phyloP scores from a whole-genome alignment of 2,113 vertebrate genomes.

The Geococcyx californianus region DNA sequence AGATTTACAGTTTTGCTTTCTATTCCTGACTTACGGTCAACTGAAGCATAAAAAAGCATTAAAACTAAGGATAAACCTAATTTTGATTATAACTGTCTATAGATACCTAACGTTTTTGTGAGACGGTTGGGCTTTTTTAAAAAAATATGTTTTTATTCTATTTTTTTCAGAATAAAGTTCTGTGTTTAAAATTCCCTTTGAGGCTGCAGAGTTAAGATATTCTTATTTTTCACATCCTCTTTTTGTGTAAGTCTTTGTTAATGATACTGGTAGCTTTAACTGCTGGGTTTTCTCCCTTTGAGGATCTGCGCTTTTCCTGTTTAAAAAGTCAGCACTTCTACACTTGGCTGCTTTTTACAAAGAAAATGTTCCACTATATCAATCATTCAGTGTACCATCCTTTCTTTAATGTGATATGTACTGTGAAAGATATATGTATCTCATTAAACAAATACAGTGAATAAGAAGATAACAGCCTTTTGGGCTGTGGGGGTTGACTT shows the following conservation, averaged over 20 bases:
- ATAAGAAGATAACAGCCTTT: slow-evolving; percentile 31
- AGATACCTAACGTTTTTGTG: neutral
- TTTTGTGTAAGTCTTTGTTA: neutral
- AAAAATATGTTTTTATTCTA: neutral
- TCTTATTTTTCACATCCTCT: neutral
- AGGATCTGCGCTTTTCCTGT: slow-evolving; percentile 15
- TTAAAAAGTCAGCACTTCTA: slow-evolving; percentile 50
- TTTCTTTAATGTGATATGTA: slow-evolving; percentile 27
- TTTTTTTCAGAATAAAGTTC: neutral
- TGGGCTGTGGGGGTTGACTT: slow-evolving; percentile 3
- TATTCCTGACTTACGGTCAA: neutral
- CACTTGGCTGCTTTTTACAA: slow-evolving; percentile 34
- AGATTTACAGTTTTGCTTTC: neutral
- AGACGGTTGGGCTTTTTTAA: neutral
- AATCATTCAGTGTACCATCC: slow-evolving; percentile 15
- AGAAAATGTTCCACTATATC: slow-evolving; percentile 41
- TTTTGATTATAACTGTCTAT: neutral
- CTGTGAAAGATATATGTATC: slow-evolving; percentile 31
- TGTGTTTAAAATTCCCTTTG: neutral
- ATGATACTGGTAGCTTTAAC: slow-evolving; percentile 1
- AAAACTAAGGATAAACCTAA: neutral
- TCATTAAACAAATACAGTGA: slow-evolving; percentile 50
- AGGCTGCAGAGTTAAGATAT: neutral
- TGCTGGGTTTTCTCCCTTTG: neutral
- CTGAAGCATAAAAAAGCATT: neutral